Base-by-base conservation (phyloP, 2,113 vertebrate species). In the Phaetusa simplex region DNA sequence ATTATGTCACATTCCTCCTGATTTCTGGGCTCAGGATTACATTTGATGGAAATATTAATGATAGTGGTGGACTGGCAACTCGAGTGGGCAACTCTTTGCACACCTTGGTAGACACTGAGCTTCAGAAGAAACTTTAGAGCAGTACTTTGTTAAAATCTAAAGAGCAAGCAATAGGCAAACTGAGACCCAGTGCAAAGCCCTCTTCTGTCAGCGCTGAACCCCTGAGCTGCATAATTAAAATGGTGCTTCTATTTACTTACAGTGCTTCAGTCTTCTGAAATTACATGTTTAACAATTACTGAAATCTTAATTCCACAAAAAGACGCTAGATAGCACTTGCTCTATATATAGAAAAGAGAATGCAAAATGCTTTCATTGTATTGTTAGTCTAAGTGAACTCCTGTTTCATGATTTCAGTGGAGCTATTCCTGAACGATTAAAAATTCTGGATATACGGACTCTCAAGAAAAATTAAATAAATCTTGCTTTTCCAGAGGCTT, bases 21-120 rank as follows among this genome's bases (percentile, higher is more conserved):
- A 16, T 72, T 79, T 90, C 62, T 72, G 52, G 30, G 32, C 32
- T 88, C 21, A 32, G 26, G 45, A 20, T 40, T 91, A 23, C 26
- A 22, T 76, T 76, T 59, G 29, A 2, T 91, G 29, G n/a, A 59
- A 82, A 65, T 65, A 42, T 0, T 61, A 19, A 22, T 56, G 23
- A 17, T 66, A 36, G 10, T 24, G 20, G 8, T 88, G 22, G 67
- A 8, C 30, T 86, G 92, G 14, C 14, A 72, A 30, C 11, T 85
- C 0, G 0, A 45, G 32, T 49, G 53, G 6, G n/a, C 9, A 55
- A n/a, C 82, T 17, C 22, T 84, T 74, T 5, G 1, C 21, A 30
- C 7, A 45, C 7, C 14, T 85, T 52, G 20, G 10, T 71, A 52
- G 26, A 52, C 23, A 6, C 12, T 52, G 65, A 93, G 40, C 14